These are phyloP conservation scores for Microcebus jonahi DNA, from an alignment of 2,113 vertebrate genomes.

Conservation along the genomic window DNA sequence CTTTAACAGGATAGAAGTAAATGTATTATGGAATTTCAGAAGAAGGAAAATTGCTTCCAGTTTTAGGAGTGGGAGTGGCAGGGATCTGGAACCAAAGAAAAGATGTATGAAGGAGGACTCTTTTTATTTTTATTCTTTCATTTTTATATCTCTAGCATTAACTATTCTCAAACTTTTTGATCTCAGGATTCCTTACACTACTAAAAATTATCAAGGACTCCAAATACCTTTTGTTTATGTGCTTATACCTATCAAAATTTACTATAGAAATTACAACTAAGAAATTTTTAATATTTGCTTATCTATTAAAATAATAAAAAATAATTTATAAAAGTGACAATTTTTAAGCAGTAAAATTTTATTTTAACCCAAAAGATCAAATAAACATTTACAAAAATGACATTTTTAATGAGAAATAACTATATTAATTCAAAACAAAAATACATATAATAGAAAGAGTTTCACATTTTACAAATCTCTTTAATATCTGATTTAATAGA, in stretches of 20 bases:
- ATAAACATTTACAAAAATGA: background rate
- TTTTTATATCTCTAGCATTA: background rate
- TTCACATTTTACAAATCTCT: constrained; percentile 1
- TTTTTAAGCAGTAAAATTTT: background rate
- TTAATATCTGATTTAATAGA: constrained; percentile 14
- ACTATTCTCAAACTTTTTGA: background rate
- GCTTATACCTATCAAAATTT: background rate
- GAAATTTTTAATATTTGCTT: background rate
- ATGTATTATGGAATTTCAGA: background rate
- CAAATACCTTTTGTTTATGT: background rate
- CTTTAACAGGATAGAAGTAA: background rate
- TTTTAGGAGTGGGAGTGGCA: background rate
- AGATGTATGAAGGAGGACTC: background rate
- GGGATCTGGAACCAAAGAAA: background rate
- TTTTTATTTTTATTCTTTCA: background rate
- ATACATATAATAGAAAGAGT: background rate
- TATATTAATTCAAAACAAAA: background rate
- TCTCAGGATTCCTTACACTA: background rate
- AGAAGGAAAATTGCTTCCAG: background rate
- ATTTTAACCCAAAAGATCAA: background rate
- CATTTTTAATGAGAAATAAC: constrained; percentile 28
- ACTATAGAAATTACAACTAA: background rate
- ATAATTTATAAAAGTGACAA: background rate
- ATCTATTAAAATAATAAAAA: background rate
- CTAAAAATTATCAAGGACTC: background rate